Evolutionary conservation across 2,797 vertebrate genomes (phyloP), one percentile per base, ranked within the genome.

Genomic region (Buphagus erythrorhynchus): DNA sequence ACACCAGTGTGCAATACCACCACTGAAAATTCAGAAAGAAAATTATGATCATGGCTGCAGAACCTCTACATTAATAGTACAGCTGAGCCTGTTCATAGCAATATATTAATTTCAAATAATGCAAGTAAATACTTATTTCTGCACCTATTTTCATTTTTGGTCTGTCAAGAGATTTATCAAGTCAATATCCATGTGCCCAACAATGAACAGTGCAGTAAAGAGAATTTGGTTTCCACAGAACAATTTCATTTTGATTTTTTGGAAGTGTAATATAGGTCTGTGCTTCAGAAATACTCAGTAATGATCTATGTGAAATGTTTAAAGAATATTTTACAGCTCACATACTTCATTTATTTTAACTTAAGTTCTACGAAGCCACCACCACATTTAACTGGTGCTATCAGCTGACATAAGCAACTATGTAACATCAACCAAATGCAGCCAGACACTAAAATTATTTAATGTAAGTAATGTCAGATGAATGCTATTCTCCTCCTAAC

Each of bases 351-450:
- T 77, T 54, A n/a, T 57, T 85, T 88, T 20, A 51, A 54, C 16
- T 79, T 14, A 10, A 2, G 33, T 5, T 31, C n/a, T 5, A 58
- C 8, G 45, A 75, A 93, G 77, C 80, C 16, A 19, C 22, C 45
- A 38, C 43, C 45, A 26, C 24, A 43, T 65, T 62, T 22, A 85
- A 65, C 61, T 10, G 67, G 35, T 75, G 69, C 4, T 13, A 79
- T 82, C 76, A 91, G 72, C 73, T 75, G 89, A 86, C 58, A 82
- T 0, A 57, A 66, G 61, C 48, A 87, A 67, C 48, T 51, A 21
- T 54, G 71, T 45, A 91, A 73, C 62, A 78, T 36, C 75, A 75
- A 80, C 43, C 89, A 81, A 80, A 80, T 42, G 66, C 62, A 73
- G 65, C 11, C 29, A 66, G 58, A n/a, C 66, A 74, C n/a, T 15